Evolutionary conservation across 2,797 vertebrate species (phyloP), one percentile per base, ranked within the genome.

Genomic region (Eutrigla gurnardus): DNA sequence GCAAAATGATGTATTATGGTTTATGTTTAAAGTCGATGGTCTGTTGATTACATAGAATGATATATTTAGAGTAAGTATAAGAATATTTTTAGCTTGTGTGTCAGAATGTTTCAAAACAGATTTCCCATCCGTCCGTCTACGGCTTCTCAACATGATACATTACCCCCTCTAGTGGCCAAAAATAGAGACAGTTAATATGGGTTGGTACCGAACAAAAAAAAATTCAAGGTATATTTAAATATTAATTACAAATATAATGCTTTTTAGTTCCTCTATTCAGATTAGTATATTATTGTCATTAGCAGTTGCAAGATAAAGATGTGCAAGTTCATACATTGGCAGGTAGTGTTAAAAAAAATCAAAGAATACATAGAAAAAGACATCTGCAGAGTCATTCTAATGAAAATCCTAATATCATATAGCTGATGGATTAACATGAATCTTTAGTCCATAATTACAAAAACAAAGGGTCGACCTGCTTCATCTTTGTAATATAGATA

Each of bases 161-260:
- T 35, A 39, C 76, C 0, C 68, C 83, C 47, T 85, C 86, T 86
- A 69, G 39, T 90, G 87, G 79, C 17, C 42, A 74, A 15, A 69
- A 8, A 17, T 25, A 47, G 14, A 53, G 11, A 67, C 76, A 45
- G 43, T 55, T 70, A 7, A 39, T 49, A 6, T 35, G 8, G 17
- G 2, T 14, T 37, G 0, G 17, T 7, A 6, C 0, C 3, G 32
- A 35, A 15, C 14, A 13, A 39, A 52, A 2, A 13, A 25, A 39
- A 42, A 17, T 46, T 37, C 13, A 40, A 8, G 7, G 13, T 15
- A 39, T 6, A 10, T 64, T 25, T 11, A 37, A 14, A 55, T 39
- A 58, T 8, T 36, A 7, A 46, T 39, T 17, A 39, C n/a, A 77
- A 37, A 46, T 11, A 42, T 1, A 52, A 1, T 40, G 32, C 40